Evolutionary conservation across 1,140 invertebrate genomes (phyloP).

Genomic region (Schlechtendalia chinensis): DNA sequence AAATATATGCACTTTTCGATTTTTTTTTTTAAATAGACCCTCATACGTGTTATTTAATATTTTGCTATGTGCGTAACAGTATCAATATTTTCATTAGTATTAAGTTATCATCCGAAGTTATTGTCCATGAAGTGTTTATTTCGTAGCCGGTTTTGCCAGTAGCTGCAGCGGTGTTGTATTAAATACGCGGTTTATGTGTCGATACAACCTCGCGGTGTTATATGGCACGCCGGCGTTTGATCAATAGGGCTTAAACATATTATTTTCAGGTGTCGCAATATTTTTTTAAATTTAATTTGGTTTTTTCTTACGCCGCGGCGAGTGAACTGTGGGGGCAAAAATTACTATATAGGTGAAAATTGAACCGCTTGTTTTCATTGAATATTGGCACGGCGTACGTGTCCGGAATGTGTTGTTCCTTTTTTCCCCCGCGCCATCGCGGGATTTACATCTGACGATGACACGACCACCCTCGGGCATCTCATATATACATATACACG

Average conservation of each 20-base stretch:
- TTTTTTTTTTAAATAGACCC: too few species aligned
- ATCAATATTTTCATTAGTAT: too few species aligned
- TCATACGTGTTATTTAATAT: too few species aligned
- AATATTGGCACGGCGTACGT: slow-evolving; percentile 40
- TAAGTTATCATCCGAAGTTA: too few species aligned
- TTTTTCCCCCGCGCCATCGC: not conserved
- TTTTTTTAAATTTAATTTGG: slow-evolving; percentile 12
- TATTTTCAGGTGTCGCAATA: not conserved
- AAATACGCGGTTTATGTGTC: too few species aligned
- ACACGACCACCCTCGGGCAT: slow-evolving; percentile 7
- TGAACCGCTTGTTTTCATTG: slow-evolving; percentile 44
- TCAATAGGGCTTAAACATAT: not conserved
- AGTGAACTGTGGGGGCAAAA: not conserved
- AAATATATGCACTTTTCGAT: too few species aligned
- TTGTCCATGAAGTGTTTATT: too few species aligned
- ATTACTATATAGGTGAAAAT: slow-evolving; percentile 44
- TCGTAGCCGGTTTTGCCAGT: too few species aligned
- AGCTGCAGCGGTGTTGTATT: too few species aligned
- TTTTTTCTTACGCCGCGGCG: not conserved
- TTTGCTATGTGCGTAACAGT: too few species aligned
- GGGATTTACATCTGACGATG: slow-evolving; percentile 39
- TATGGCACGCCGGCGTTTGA: too few species aligned
- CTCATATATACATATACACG: not conserved
- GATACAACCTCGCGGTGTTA: too few species aligned
- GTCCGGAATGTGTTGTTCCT: not conserved